Conservation (phyloP, 1,140 invertebrate genomes). For the Hypothenemus hampei region DNA sequence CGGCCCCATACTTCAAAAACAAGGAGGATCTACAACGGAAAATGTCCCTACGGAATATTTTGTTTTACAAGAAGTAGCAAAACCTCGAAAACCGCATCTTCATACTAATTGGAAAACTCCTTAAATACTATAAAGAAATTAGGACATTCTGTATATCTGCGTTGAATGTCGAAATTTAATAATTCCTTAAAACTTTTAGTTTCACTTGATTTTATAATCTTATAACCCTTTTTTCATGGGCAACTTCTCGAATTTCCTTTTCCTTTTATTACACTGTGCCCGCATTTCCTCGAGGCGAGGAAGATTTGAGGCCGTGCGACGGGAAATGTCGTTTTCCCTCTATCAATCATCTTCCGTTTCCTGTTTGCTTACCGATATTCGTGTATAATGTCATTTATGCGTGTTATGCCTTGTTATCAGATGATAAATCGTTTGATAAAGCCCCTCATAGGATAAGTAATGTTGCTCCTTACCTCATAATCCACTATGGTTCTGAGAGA, state of each 20-base stretch:
- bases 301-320: conserved; percentile 1
- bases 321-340: conserved; percentile 18
- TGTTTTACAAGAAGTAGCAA: no score
- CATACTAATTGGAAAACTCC: no score
- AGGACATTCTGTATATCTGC: no score
- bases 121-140: no score
- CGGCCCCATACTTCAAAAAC: no score
- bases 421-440: conserved; percentile 24
- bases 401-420: conserved; percentile 33
- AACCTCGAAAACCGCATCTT: no score
- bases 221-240: no score
- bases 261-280: conserved; percentile 4
- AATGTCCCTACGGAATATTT: no score
- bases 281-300: conserved; percentile 26
- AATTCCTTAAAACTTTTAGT: no score
- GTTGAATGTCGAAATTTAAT: no score
- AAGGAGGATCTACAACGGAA: no score
- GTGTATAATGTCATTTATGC: conserved; percentile 37
- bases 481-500: not conserved
- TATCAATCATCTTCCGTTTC: conserved; percentile 40
- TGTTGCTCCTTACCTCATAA: not conserved
- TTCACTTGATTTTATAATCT: no score
- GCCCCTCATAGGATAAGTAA: conserved; percentile 1
- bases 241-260: not conserved
- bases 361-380: conserved; percentile 41